phyloP scores from a whole-genome alignment of 2,113 vertebrate genomes.

The Tragelaphus imberbis region DNA sequence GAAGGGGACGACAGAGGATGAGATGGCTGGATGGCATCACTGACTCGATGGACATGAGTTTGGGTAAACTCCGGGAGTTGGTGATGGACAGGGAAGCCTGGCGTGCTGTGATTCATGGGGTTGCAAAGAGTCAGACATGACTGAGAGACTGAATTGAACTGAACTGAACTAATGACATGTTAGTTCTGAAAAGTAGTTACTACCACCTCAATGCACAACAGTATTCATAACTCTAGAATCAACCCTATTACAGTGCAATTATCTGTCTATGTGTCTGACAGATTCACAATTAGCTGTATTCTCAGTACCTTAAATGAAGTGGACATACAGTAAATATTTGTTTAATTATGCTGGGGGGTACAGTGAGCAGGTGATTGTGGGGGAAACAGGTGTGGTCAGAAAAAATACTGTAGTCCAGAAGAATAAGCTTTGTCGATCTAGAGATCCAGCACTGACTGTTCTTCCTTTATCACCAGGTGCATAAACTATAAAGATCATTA shows the following conservation, averaged over 20 bases:
- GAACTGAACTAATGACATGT: too few species aligned
- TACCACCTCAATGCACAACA: not conserved
- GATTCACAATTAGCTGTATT: not conserved
- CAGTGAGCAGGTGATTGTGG: not conserved
- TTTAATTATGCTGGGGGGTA: not conserved
- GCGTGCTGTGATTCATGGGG: too few species aligned
- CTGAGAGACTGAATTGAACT: too few species aligned
- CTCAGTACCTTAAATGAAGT: not conserved
- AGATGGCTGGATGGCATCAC: too few species aligned
- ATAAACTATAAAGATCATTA: constrained; percentile 40
- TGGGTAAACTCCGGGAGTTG: too few species aligned
- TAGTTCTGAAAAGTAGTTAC: not conserved
- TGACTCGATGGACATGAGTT: too few species aligned
- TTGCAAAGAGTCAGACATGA: too few species aligned
- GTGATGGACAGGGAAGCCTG: too few species aligned
- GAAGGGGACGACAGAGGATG: too few species aligned
- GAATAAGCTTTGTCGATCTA: not conserved
- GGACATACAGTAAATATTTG: not conserved
- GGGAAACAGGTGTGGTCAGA: not conserved
- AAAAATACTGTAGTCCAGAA: not conserved
- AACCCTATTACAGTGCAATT: not conserved
- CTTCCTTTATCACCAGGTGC: constrained; percentile 65
- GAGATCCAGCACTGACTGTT: not conserved
- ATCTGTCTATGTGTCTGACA: not conserved
- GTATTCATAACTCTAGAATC: not conserved